A percentile compares a stretch with the other conserved stretches of the same genome.
These are phyloP conservation scores for Apis florea DNA, from an alignment of 1,140 invertebrate genomes.

Conservation along the genomic window DNA sequence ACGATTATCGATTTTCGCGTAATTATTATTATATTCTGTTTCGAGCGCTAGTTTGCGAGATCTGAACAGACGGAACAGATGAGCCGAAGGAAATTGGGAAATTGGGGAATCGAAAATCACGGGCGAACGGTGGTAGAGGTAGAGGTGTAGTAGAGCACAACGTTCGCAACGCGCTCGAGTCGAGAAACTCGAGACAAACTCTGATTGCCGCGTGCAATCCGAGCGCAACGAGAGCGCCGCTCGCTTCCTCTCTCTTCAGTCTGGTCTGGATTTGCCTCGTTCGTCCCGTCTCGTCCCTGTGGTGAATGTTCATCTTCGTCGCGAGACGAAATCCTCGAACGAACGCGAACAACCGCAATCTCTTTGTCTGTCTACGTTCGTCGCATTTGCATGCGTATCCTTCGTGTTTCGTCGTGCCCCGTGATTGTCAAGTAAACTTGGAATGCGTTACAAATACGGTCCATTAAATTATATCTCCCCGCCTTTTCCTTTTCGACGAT, in stretches of 20 bases:
- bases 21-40: no score
- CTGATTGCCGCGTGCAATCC: conserved; percentile 51
- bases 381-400: conserved; percentile 28
- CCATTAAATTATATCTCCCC: background rate
- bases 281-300: background rate
- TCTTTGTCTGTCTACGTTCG: conserved; percentile 24
- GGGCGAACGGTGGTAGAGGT: no score
- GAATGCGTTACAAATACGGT: background rate
- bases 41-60: no score
- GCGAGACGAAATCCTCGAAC: conserved; percentile 23
- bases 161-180: no score
- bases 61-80: no score
- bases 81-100: no score
- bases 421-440: background rate
- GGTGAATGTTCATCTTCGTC: conserved; percentile 17
- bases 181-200: conserved; percentile 59
- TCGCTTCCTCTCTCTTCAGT: background rate
- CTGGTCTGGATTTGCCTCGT: background rate
- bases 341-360: conserved; percentile 23
- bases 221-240: no score
- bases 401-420: background rate
- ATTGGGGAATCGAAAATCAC: no score
- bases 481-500: no score
- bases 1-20: no score
- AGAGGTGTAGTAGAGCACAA: no score